Evolutionary conservation across 2,797 vertebrate species (phyloP).

Genomic region (Spondyliosoma cantharus): DNA sequence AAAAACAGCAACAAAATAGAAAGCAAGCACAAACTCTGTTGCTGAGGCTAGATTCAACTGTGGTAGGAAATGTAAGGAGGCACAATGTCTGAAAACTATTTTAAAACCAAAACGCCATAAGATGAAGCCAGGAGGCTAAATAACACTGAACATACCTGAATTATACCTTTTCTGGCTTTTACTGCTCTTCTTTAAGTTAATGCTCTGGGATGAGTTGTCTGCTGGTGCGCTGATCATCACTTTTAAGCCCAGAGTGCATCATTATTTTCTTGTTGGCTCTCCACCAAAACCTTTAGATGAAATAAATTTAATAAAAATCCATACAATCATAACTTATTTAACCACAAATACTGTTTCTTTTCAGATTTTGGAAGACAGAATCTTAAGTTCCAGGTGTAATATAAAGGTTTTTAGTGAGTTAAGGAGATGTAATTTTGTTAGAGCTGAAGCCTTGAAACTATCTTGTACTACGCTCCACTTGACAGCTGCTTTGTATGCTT

Average conservation of each 20-base stretch:
- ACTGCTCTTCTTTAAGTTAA: conserved; percentile 27
- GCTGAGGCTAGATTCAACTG: conserved; percentile 21
- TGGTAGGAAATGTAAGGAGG: conserved; percentile 2
- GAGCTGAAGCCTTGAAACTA: neutral
- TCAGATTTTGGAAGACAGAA: neutral
- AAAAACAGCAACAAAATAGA: conserved; percentile 21
- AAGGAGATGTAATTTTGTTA: neutral
- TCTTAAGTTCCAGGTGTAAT: neutral
- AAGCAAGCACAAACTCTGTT: conserved; percentile 23
- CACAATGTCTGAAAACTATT: neutral
- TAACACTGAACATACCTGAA: too few species aligned
- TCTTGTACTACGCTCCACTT: neutral
- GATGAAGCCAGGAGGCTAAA: neutral
- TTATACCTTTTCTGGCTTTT: conserved; percentile 1
- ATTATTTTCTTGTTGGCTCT: conserved; percentile 12
- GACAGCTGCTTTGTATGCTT: neutral
- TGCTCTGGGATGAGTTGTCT: neutral
- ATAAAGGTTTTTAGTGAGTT: neutral
- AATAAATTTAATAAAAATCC: neutral
- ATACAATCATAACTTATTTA: neutral
- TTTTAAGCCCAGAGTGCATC: conserved; percentile 18
- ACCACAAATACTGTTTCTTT: neutral
- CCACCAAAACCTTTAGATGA: neutral
- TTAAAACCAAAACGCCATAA: neutral
- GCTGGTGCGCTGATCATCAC: conserved; percentile 26